Percentiles rank a stretch among this genome's conserved stretches.
These are phyloP conservation scores for Felis catus DNA, from an alignment of 2,113 vertebrate species.

Conservation along the genomic window DNA sequence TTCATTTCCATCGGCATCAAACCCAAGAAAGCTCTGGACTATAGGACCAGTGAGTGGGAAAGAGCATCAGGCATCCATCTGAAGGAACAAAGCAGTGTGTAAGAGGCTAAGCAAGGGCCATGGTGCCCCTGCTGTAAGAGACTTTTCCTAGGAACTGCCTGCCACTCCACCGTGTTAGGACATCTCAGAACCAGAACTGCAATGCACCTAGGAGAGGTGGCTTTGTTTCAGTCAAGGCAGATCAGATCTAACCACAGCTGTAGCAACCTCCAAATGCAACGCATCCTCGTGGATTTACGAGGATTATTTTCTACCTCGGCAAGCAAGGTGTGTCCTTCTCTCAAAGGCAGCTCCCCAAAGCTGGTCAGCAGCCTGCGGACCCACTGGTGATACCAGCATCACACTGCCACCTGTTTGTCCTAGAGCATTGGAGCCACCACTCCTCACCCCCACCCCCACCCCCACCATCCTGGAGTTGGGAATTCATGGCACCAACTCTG, in stretches of 20 bases:
- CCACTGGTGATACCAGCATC: neutral
- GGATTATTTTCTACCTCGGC: neutral
- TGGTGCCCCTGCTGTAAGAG: too few relatives aligned
- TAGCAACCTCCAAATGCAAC: neutral
- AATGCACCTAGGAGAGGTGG: fast-evolving
- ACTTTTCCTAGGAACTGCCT: neutral
- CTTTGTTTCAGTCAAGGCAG: neutral
- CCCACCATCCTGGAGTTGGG: neutral
- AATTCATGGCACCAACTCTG: neutral
- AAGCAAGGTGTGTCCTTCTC: neutral
- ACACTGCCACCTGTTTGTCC: neutral
- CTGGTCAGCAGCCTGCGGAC: neutral
- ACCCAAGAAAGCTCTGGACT: neutral
- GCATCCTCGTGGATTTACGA: fast-evolving
- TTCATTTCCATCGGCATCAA: neutral
- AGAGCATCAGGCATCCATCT: neutral
- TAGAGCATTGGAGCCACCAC: neutral
- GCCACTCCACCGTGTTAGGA: fast-evolving
- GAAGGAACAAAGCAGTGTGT: neutral
- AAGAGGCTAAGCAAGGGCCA: neutral
- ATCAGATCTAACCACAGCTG: neutral
- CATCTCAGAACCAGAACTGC: neutral
- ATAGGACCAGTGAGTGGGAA: neutral
- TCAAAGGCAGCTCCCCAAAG: neutral
- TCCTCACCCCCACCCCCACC: fast-evolving